phyloP scores from a whole-genome alignment of 2,797 vertebrate genomes.

The Smutsia temminckii region DNA sequence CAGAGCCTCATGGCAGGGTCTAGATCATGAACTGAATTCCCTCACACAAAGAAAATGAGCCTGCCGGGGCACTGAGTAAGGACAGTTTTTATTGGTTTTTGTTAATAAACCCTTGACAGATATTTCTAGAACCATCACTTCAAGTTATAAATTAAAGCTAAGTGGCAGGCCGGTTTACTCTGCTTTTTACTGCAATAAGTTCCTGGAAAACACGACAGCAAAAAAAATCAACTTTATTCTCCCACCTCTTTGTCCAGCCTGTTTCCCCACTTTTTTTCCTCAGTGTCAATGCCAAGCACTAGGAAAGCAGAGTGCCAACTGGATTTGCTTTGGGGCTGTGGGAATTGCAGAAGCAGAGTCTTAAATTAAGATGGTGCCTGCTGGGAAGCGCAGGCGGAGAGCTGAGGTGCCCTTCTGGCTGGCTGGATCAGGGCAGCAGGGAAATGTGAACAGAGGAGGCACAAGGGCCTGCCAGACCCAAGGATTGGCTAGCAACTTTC shows the following conservation, averaged over 20 bases:
- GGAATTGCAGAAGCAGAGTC: background rate
- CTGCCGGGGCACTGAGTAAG: background rate
- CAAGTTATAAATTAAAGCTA: background rate
- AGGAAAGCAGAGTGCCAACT: background rate
- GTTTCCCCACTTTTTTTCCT: background rate
- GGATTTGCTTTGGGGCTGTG: background rate
- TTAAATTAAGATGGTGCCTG: background rate
- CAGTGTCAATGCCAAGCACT: background rate
- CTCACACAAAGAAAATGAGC: background rate
- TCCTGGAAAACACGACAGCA: slow-evolving; percentile 30
- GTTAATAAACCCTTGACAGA: background rate
- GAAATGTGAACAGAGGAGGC: background rate
- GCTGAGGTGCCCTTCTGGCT: background rate
- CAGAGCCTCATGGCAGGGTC: background rate
- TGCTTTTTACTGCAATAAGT: background rate
- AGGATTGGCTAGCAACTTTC: background rate
- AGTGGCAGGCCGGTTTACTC: background rate
- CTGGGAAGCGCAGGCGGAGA: background rate
- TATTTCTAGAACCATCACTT: background rate
- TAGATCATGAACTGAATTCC: background rate
- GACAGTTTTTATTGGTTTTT: background rate
- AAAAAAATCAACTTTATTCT: background rate
- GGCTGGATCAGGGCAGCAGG: background rate
- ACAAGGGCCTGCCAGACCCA: background rate
- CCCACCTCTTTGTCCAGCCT: background rate